Evolutionary conservation across 2,888 invertebrate genomes (phyloP).

Genomic region (Apotomis turbidana): DNA sequence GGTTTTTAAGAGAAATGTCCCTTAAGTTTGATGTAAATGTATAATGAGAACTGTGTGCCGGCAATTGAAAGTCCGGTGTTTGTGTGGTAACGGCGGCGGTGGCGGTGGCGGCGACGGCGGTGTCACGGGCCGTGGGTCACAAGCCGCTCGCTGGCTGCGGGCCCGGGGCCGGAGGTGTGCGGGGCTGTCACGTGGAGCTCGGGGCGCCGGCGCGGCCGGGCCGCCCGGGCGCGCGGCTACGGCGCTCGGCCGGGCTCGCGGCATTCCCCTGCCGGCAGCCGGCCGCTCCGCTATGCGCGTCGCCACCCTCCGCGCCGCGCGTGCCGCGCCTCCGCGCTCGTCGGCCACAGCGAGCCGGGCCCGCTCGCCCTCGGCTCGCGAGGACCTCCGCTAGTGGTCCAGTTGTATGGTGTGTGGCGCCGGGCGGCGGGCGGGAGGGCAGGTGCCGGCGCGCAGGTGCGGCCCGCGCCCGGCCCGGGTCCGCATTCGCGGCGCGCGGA

Average conservation of each 20-base stretch:
- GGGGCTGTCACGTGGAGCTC: conserved; percentile 71
- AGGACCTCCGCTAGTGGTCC: conserved; percentile 71
- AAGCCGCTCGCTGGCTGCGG: conserved; percentile 54
- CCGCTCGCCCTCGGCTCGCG: conserved; percentile 70
- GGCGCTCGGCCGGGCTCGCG: conserved; percentile 65
- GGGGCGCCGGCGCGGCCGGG: conserved; percentile 78
- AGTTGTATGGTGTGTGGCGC: conserved; percentile 70
- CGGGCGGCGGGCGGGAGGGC: conserved; percentile 72
- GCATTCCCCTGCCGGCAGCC: conserved; percentile 76
- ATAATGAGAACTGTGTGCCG: background rate
- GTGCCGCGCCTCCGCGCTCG: conserved; percentile 68
- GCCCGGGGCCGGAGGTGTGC: conserved; percentile 61
- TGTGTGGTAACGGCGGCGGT: conserved; percentile 6
- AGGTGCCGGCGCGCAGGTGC: conserved; percentile 77
- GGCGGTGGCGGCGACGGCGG: conserved; percentile 23
- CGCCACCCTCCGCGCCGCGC: conserved; percentile 62
- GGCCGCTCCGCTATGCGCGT: conserved; percentile 71
- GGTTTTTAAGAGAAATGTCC: background rate
- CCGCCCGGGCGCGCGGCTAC: conserved; percentile 69
- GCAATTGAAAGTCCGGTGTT: conserved; percentile 6
- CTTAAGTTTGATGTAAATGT: background rate
- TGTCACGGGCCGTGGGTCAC: conserved; percentile 35
- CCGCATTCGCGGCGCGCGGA: conserved; percentile 69
- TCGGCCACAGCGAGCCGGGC: conserved; percentile 69
- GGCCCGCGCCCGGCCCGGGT: conserved; percentile 75